Conservation (phyloP, 2,797 vertebrate genomes). For the Taeniopygia guttata region DNA sequence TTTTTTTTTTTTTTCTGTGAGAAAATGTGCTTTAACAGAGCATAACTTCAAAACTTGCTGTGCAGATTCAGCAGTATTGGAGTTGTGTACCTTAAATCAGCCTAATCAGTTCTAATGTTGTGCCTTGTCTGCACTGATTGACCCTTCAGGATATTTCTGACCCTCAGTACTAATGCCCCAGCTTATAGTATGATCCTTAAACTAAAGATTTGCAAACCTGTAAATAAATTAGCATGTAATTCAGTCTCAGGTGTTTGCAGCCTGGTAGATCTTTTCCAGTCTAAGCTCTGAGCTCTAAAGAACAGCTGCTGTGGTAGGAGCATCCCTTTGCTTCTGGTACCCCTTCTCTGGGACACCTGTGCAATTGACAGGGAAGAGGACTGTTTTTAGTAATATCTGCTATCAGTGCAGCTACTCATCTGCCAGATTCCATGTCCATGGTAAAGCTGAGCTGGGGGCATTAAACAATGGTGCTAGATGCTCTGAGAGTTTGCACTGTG, state of each 20-base stretch:
- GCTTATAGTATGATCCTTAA: neutral
- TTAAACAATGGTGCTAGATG: neutral
- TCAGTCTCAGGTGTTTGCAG: neutral
- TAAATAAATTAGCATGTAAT: neutral
- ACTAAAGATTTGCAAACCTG: neutral
- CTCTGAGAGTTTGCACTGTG: neutral
- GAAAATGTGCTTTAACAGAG: neutral
- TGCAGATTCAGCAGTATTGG: neutral
- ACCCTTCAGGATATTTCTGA: neutral
- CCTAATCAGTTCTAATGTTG: neutral
- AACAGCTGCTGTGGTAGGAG: neutral
- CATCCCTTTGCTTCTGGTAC: neutral
- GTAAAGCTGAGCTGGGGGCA: neutral
- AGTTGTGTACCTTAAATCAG: neutral
- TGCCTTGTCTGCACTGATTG: neutral
- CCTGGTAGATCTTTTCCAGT: neutral
- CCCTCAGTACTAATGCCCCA: neutral
- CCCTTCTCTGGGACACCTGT: neutral
- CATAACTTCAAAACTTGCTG: neutral
- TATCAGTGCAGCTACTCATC: neutral
- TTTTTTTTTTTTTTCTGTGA: neutral
- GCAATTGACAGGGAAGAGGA: neutral
- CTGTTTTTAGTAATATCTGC: neutral
- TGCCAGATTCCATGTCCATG: neutral
- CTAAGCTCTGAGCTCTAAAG: neutral